phyloP scores from a whole-genome alignment of 2,797 vertebrate genomes.

The Moxostoma hubbsi region DNA sequence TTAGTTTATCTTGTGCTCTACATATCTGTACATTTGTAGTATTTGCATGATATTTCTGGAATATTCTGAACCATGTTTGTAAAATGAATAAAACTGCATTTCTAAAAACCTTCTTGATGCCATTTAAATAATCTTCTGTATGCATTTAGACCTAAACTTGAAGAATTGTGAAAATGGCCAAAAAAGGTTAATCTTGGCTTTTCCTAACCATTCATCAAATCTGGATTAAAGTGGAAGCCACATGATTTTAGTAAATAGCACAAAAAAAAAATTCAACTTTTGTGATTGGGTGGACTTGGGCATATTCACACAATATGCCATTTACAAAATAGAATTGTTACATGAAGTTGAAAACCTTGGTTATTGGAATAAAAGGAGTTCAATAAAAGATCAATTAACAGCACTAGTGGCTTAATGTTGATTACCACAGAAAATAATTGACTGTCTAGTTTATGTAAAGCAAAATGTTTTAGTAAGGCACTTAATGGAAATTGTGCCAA shows the following conservation, averaged over 20 bases:
- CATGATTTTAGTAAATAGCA: not conserved
- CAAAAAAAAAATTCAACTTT: not conserved
- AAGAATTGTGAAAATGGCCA: not conserved
- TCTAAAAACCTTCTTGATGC: not conserved
- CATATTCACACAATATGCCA: too few relatives aligned
- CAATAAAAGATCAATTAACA: too few relatives aligned
- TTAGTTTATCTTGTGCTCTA: not conserved
- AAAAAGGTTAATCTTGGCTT: not conserved
- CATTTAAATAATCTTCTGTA: not conserved
- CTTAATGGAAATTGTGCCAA: too few relatives aligned
- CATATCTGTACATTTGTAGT: not conserved
- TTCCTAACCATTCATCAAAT: not conserved
- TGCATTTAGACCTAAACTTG: not conserved
- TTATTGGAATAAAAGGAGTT: too few relatives aligned
- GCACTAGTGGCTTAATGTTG: too few relatives aligned
- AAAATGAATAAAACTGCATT: not conserved
- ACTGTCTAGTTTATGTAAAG: too few relatives aligned
- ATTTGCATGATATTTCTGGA: not conserved
- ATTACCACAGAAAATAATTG: too few relatives aligned
- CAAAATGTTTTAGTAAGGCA: too few relatives aligned
- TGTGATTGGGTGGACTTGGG: not conserved
- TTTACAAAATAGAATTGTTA: too few relatives aligned
- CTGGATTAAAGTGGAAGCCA: not conserved
- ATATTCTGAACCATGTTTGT: not conserved
- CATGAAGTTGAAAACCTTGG: too few relatives aligned